Evolutionary conservation across 1,140 invertebrate genomes (phyloP).

Genomic region (Euglossa dilemma): DNA sequence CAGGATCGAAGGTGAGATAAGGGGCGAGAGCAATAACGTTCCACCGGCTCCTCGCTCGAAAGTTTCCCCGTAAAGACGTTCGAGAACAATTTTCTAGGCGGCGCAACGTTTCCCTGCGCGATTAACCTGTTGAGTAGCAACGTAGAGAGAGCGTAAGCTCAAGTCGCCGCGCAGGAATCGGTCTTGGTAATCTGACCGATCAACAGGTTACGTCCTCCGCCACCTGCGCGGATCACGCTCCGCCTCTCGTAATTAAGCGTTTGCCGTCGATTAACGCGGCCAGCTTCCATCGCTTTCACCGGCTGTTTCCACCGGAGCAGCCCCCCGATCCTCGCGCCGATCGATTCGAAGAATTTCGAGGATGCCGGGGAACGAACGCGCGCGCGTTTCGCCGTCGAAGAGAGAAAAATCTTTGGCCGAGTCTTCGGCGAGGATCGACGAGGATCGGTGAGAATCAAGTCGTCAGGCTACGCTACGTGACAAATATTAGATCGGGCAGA

Average conservation of each 20-base stretch:
- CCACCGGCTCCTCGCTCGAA: background rate
- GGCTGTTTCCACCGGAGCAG: no score
- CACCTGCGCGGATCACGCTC: background rate
- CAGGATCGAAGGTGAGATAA: background rate
- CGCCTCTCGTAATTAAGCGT: background rate
- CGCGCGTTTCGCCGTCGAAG: no score
- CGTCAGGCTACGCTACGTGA: conserved; percentile 11
- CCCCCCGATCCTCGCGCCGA: no score
- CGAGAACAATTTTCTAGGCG: conserved; percentile 34
- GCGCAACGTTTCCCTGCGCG: conserved; percentile 42
- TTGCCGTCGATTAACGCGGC: background rate
- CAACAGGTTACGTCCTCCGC: conserved; percentile 59
- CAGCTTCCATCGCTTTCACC: background rate
- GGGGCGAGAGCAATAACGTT: background rate
- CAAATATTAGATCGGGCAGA: conserved; percentile 40
- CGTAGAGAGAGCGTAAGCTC: conserved; percentile 40
- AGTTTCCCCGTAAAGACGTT: conserved; percentile 28
- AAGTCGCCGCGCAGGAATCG: conserved; percentile 53
- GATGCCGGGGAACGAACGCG: no score
- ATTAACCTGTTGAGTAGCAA: conserved; percentile 66
- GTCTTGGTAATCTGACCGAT: conserved; percentile 55
- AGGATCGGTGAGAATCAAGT: no score
- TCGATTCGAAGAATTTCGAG: background rate
- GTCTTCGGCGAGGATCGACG: no score
- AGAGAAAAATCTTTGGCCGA: no score